These are phyloP conservation scores for Ametastegia equiseti DNA, from an alignment of 2,888 invertebrate genomes.

Conservation along the genomic window DNA sequence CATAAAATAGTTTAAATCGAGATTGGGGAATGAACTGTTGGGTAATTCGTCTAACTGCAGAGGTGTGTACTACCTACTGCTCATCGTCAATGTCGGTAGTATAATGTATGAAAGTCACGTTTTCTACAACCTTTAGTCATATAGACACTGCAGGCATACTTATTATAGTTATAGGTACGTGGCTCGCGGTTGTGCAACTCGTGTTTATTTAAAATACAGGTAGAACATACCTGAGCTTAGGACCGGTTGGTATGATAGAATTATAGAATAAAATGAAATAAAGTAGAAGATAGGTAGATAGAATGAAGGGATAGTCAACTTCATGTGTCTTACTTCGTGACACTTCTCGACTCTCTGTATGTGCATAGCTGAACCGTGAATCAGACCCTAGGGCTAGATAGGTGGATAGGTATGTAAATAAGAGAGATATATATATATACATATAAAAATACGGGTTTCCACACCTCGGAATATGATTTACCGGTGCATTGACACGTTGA, in stretches of 20 bases:
- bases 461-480: not conserved
- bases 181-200: no score
- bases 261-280: no score
- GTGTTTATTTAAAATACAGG: no score
- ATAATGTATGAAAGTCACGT: not conserved
- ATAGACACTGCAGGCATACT: no score
- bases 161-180: no score
- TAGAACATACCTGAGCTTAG: no score
- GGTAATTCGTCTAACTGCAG: not conserved
- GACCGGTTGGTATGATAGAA: no score
- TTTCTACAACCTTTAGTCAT: not conserved
- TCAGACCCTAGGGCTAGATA: not conserved
- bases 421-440: no score
- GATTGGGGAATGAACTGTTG: not conserved
- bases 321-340: no score
- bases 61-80: not conserved
- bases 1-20: no score
- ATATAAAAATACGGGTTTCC: not conserved
- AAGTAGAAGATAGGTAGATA: no score
- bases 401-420: not conserved
- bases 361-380: not conserved
- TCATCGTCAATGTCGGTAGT: not conserved
- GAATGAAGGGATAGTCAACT: no score
- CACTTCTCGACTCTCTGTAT: not conserved
- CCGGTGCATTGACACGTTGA: not conserved